Percentiles rank a stretch among this genome's conserved stretches.
Conservation (phyloP, 2,113 vertebrate genomes). For the Mola mola region DNA sequence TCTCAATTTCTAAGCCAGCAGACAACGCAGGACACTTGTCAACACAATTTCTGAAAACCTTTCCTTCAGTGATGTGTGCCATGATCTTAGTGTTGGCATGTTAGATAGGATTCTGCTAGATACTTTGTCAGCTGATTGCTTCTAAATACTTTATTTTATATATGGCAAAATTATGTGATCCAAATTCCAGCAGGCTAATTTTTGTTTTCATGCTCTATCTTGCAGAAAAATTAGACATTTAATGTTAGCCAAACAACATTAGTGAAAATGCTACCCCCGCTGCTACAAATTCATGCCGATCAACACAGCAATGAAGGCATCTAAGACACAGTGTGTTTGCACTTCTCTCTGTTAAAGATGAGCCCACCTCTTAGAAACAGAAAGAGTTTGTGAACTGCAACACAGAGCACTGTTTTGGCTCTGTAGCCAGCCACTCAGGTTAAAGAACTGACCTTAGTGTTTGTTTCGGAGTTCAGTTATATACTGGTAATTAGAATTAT, state of each 20-base stretch:
- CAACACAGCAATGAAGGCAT: conserved; percentile 8
- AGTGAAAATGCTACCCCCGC: conserved; percentile 20
- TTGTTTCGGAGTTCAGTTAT: too few relatives aligned
- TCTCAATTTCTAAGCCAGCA: conserved; percentile 39
- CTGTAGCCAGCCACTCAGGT: too few relatives aligned
- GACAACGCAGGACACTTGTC: conserved; percentile 49
- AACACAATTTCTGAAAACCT: conserved; percentile 39
- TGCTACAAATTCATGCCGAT: conserved; percentile 24
- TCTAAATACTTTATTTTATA: conserved; percentile 12
- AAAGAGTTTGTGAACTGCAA: too few relatives aligned
- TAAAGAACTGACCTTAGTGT: too few relatives aligned
- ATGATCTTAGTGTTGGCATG: neutral
- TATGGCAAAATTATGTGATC: conserved; percentile 11
- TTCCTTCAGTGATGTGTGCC: conserved; percentile 30
- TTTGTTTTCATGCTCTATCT: neutral
- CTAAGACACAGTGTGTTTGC: neutral
- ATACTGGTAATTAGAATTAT: too few relatives aligned
- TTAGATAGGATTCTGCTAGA: conserved; percentile 19
- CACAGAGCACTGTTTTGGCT: too few relatives aligned
- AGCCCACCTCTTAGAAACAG: neutral
- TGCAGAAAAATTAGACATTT: conserved; percentile 16
- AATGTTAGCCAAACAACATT: conserved; percentile 6
- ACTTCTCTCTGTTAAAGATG: neutral
- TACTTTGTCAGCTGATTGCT: conserved; percentile 1
- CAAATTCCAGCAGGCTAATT: conserved; percentile 1